Conservation (phyloP, 2,888 invertebrate genomes). For the Mesoligia furuncula region DNA sequence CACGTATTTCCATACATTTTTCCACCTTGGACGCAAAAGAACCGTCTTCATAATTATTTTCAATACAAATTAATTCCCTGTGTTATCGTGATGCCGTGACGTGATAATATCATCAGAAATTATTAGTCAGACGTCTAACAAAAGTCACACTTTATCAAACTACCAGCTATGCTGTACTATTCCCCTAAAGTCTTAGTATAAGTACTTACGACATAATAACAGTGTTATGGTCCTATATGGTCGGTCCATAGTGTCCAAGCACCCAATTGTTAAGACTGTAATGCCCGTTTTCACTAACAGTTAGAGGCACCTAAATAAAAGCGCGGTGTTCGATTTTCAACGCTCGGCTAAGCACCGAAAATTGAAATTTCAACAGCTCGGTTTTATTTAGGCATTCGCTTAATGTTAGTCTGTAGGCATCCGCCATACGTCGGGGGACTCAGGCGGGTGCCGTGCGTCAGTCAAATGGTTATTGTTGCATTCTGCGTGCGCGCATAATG, state of each 20-base stretch:
- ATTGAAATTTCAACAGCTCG: background rate
- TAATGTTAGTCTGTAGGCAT: conserved; percentile 27
- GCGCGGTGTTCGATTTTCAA: background rate
- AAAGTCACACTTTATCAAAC: conserved; percentile 9
- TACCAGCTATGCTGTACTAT: background rate
- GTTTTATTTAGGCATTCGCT: background rate
- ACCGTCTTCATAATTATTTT: background rate
- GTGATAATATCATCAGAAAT: background rate
- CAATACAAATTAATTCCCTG: background rate
- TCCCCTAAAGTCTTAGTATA: background rate
- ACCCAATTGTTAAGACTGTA: conserved; percentile 39
- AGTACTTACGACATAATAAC: conserved; percentile 14
- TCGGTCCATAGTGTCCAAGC: conserved; percentile 14
- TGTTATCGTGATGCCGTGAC: background rate
- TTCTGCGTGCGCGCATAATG: conserved; percentile 52
- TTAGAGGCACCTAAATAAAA: background rate
- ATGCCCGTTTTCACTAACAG: background rate
- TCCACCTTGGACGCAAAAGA: background rate
- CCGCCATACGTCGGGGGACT: background rate
- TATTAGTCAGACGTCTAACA: background rate
- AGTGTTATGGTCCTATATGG: conserved; percentile 35
- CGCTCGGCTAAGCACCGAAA: background rate
- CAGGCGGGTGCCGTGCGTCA: conserved; percentile 19
- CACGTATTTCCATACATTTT: no score
- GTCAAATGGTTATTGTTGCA: conserved; percentile 56